Conservation (phyloP, 2,113 vertebrate species). For the Atlantisia rogersi region DNA sequence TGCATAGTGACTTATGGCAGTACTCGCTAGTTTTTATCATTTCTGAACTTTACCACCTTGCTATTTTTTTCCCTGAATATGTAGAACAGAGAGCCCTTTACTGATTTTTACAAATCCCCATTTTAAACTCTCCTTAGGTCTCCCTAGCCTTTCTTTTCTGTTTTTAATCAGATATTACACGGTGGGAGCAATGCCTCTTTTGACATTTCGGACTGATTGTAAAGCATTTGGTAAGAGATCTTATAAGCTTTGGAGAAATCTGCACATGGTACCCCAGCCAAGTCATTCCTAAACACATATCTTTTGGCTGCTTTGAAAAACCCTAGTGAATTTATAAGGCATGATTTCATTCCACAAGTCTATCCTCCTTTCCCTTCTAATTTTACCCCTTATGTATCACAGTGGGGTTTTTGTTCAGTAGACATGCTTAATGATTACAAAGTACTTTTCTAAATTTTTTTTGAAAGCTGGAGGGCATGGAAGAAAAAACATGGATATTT, state of each 20-base stretch:
- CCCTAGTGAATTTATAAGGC: neutral
- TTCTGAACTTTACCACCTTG: neutral
- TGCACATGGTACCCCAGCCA: neutral
- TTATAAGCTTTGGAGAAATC: neutral
- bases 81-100: neutral
- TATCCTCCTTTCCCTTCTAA: neutral
- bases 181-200: neutral
- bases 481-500: neutral
- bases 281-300: neutral
- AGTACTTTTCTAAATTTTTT: neutral
- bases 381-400: neutral
- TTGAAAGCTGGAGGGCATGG: neutral
- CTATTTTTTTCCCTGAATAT: neutral
- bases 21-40: neutral
- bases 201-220: neutral
- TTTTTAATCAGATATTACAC: neutral
- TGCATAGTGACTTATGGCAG: fast-evolving
- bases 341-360: neutral
- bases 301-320: neutral
- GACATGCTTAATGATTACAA: neutral
- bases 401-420: neutral
- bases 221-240: neutral
- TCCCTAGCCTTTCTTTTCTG: neutral
- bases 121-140: neutral
- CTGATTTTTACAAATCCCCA: neutral